Base-by-base conservation (phyloP, 2,888 invertebrate genomes). In the Pachycephus smyrnensis region DNA sequence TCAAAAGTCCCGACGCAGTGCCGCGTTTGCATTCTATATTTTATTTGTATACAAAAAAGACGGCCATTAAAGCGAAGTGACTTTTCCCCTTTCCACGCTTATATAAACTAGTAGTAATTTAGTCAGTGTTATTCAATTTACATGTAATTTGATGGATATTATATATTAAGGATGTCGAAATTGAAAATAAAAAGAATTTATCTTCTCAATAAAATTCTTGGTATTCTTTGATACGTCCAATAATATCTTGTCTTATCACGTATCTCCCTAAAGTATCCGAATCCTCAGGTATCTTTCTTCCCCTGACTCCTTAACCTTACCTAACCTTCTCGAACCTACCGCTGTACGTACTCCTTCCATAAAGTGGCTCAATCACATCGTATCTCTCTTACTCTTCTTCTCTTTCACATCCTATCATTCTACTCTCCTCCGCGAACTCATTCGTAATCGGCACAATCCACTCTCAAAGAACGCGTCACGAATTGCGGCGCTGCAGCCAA, bases 21-120 rank as follows among this genome's bases (percentile, higher is more conserved):
- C 2, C 2, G 23, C 6, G 23, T 23, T 2, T 15, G 9, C 6
- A 1, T 35, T 35, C 4, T 3, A 35, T 6, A 35, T 23, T 23
- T 55, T 23, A 23, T 55, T 55, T 23, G 6, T 2, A 0, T 2
- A 9, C 9, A 55, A 55, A 23, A 23, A 55, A 55, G 2, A 55
- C 9, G 23, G 23, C 0, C 0, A 0, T 9, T 23, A 0, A 55
- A 55, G 1, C 0, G n/a, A n/a, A n/a, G n/a, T n/a, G 9, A 55
- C 1, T 55, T 40, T 40, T 40, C 15, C 23, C 0, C 4, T 40
- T 4, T 0, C 1, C 6, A 0, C 15, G 15, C 6, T 40, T 40
- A 6, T 4, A 15, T 0, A 40, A 6, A 23, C 6, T 0, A 0
- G 1, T 40, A 40, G 6, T 40, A 23, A 40, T 40, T 15, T 40